Base-by-base conservation (phyloP, 2,888 invertebrate species). In the Cephus spinipes region DNA sequence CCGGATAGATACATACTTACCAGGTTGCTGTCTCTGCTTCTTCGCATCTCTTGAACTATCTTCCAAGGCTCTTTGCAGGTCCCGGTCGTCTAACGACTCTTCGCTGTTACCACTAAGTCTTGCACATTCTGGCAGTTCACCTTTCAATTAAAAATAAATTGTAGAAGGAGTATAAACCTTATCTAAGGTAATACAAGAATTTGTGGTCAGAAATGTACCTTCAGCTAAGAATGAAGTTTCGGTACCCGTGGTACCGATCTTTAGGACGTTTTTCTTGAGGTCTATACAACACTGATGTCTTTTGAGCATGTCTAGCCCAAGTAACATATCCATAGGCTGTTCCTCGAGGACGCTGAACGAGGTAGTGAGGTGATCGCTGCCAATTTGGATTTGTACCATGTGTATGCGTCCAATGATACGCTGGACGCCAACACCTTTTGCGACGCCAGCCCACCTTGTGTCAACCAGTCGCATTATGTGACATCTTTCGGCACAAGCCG, bases 261-360 rank as follows among this genome's bases (percentile, higher is more conserved):
- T 94, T 55, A 99, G 93, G 4, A 97, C 94, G 92, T 98, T 98
- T 74, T 94, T 94, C 90, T 96, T 96, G 85, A 99, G 92, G 92
- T 99, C 98, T 86, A 99, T 98, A 85, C 95, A 96, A 92, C 98
- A 99, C 94, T 98, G 98, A 93, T 99, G 99, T 86, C 99, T 93
- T 92, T 97, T 98, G 0, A 99, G 93, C 98, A 99, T 99, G 89
- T 99, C 99, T 77, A 99, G 93, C 0, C 99, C 99, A 23, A 99
- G 93, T 79, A 99, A 92, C 98, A 99, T 98, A 89, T 99, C 99
- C 98, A 99, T 98, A 1, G 98, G 97, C 91, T 99, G 99, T 86
- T 99, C 97, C 89, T 98, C 97, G 74, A 99, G 93, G 69, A 99
- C 98, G 40, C 98, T 98, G 92, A 99, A 99, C 69, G 98, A 98